phyloP scores from a whole-genome alignment of 2,113 vertebrate genomes.

The Cinclus cinclus region DNA sequence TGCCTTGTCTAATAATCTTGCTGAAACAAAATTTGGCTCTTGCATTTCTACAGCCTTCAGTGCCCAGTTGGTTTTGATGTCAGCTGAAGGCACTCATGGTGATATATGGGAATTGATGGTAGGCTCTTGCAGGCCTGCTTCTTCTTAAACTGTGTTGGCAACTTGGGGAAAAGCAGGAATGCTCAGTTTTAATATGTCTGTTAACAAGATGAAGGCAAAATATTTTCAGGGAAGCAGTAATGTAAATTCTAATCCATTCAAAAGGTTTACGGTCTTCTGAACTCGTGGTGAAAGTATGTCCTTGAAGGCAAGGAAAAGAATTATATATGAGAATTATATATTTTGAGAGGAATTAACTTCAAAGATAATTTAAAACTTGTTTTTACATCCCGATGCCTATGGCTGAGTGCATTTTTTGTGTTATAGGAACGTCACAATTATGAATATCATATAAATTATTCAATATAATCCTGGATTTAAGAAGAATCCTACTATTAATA shows the following conservation, averaged over 20 bases:
- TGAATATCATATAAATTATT: not conserved
- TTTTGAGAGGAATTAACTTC: not conserved
- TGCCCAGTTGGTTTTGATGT: not conserved
- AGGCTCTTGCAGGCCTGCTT: not conserved
- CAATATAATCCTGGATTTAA: not conserved
- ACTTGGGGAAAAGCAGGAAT: not conserved
- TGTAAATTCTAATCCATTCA: not conserved
- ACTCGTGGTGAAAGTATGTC: not conserved
- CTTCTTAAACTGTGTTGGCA: not conserved
- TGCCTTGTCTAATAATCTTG: not conserved
- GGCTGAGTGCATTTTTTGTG: not conserved
- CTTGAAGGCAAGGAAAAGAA: not conserved
- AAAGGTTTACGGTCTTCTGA: not conserved
- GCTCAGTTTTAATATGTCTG: not conserved
- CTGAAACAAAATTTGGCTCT: not conserved
- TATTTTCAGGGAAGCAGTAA: not conserved
- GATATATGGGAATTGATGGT: not conserved
- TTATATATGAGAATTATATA: not conserved
- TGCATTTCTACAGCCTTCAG: not conserved
- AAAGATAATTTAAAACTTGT: not conserved
- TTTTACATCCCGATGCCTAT: not conserved
- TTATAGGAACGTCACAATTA: not conserved
- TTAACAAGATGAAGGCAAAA: not conserved
- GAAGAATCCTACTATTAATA: not conserved
- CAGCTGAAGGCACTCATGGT: not conserved